Base-by-base conservation (phyloP, 2,797 vertebrate species). In the Poeciliopsis gracilis region DNA sequence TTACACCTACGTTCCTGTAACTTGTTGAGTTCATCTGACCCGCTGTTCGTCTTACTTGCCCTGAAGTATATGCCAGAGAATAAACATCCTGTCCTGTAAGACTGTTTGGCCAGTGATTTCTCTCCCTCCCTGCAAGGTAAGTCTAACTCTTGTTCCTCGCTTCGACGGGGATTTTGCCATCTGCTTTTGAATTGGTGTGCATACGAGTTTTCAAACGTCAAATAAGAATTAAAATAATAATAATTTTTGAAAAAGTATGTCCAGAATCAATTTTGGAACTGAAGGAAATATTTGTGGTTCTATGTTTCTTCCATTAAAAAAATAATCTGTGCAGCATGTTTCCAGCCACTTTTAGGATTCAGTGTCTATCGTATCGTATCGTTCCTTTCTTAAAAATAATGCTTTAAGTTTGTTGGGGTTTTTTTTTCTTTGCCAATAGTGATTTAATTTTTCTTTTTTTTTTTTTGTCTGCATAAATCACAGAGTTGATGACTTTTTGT, bases 61-160 rank as follows among this genome's bases (percentile, higher is more conserved):
- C 71, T 51, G 23, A 51, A 51, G 46, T 33, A 49, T 20, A 33
- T 47, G 15, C n/a, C 28, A 33, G 45, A 53, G 47, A 73, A 73
- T 51, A 73, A 70, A 70, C 67, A 70, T 70, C 43, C 67, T 46
- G 67, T 70, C 67, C 15, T 28, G 5, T 70, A 28, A 45, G 25
- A 70, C 25, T 16, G 41, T 70, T 45, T 28, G 45, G 25, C 15
- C 43, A 18, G n/a, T 16, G 13, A 43, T 70, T 70, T 46, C 43
- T 46, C 13, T 28, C 67, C 13, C 67, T 46, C 23, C 13, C 43
- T 70, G 67, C 25, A 46, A 70, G 28, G 67, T 70, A 70, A 28
- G 8, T 28, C 18, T 70, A n/a, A 70, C 41, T 70, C 13, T 70
- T 70, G 20, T 41, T 12, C 36, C 36, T 41, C 41, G 8, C 43